Percentiles rank a stretch among this genome's conserved stretches.
Conservation (phyloP, 2,888 invertebrate genomes). For the Metalampra italica region DNA sequence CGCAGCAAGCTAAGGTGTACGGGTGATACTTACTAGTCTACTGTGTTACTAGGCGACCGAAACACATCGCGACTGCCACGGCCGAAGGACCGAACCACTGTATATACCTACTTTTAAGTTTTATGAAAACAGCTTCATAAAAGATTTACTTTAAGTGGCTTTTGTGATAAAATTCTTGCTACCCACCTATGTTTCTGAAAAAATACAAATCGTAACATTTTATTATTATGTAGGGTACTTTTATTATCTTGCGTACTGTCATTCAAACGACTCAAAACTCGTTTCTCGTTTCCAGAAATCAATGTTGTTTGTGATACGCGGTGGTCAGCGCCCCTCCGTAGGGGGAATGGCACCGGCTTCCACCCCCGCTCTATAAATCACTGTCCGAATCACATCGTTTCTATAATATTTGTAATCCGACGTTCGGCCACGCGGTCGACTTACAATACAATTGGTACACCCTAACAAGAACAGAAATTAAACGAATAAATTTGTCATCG, state of each 20-base stretch:
- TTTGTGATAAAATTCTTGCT: too few relatives aligned
- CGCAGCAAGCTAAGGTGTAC: too few relatives aligned
- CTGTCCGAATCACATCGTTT: conserved; percentile 75
- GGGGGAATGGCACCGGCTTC: conserved; percentile 52
- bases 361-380: conserved; percentile 76
- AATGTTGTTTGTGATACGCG: conserved; percentile 65
- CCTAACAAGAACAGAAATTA: conserved; percentile 46
- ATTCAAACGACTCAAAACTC: conserved; percentile 47
- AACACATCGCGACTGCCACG: too few relatives aligned
- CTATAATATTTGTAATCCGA: conserved; percentile 69
- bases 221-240: too few relatives aligned
- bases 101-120: too few relatives aligned
- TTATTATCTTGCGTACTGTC: neutral
- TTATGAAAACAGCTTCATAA: conserved; percentile 14
- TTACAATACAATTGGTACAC: conserved; percentile 48
- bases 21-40: too few relatives aligned
- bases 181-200: too few relatives aligned
- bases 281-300: conserved; percentile 68
- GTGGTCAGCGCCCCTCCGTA: conserved; percentile 49
- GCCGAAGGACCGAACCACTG: too few relatives aligned
- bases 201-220: too few relatives aligned
- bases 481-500: conserved; percentile 47
- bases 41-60: too few relatives aligned
- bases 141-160: neutral
- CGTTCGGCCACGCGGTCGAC: conserved; percentile 48